Conservation (phyloP, 2,113 vertebrate species). For the Silurus asotus region DNA sequence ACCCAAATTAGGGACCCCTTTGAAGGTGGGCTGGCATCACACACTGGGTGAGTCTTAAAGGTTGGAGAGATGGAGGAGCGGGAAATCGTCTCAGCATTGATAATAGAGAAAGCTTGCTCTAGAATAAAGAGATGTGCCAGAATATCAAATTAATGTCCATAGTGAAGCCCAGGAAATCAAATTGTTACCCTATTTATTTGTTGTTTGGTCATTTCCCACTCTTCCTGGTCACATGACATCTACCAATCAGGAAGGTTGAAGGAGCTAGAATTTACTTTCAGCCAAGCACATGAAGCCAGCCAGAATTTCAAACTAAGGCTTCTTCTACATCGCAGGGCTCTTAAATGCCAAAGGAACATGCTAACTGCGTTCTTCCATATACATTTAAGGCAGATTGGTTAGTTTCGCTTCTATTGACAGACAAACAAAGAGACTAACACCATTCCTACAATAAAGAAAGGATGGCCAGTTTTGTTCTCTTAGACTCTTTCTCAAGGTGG, state of each 20-base stretch:
- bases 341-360: neutral
- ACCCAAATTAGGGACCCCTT: slow-evolving; percentile 70
- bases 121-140: slow-evolving; percentile 8
- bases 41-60: slow-evolving; percentile 57
- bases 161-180: slow-evolving; percentile 40
- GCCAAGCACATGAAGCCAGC: neutral
- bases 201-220: neutral
- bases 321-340: neutral
- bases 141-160: slow-evolving; percentile 63
- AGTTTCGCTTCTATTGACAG: neutral
- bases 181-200: neutral
- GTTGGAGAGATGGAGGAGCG: neutral
- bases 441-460: neutral
- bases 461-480: neutral
- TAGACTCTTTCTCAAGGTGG: neutral
- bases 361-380: neutral
- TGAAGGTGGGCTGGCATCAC: slow-evolving; percentile 68
- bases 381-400: neutral
- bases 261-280: neutral
- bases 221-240: neutral
- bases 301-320: neutral
- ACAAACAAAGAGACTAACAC: neutral
- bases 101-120: neutral
- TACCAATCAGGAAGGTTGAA: neutral
- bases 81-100: slow-evolving; percentile 1